Evolutionary conservation across 2,113 vertebrate species (phyloP).

Genomic region (Columbina picui): DNA sequence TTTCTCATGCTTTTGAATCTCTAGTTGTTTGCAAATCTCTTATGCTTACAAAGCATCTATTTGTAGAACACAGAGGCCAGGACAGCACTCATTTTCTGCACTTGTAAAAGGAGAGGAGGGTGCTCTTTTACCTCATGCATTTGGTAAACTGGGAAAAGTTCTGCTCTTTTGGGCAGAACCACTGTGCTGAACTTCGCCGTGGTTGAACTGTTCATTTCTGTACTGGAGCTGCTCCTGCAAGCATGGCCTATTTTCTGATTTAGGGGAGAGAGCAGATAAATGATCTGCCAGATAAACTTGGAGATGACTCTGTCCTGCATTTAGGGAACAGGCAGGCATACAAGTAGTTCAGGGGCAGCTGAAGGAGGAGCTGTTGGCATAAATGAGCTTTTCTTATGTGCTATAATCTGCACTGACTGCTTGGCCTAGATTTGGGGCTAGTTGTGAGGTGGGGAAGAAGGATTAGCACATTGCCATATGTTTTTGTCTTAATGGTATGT

Average conservation of each 20-base stretch:
- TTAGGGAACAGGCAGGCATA: neutral
- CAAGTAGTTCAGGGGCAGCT: slow-evolving; percentile 3
- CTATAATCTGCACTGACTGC: slow-evolving; percentile 55
- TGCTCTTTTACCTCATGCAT: fast-evolving
- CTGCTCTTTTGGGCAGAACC: neutral
- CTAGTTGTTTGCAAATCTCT: neutral
- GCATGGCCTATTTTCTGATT: neutral
- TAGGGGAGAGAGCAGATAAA: neutral
- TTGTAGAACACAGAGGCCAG: neutral
- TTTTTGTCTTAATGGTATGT: slow-evolving; percentile 71
- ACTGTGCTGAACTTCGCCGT: fast-evolving
- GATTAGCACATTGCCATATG: slow-evolving; percentile 71
- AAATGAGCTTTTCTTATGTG: slow-evolving; percentile 19
- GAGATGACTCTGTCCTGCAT: neutral
- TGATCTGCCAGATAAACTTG: neutral
- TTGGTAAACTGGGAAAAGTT: neutral
- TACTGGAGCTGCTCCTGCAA: neutral
- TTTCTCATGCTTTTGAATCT: neutral
- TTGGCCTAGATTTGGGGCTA: slow-evolving; percentile 63
- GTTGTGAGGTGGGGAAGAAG: slow-evolving; percentile 57
- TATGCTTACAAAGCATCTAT: neutral
- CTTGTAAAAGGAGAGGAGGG: neutral
- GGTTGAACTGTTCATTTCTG: neutral
- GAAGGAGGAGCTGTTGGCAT: slow-evolving; percentile 30
- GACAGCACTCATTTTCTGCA: neutral